Conservation (phyloP, 2,888 invertebrate genomes). For the Kuschelorhynchus macadamiae region DNA sequence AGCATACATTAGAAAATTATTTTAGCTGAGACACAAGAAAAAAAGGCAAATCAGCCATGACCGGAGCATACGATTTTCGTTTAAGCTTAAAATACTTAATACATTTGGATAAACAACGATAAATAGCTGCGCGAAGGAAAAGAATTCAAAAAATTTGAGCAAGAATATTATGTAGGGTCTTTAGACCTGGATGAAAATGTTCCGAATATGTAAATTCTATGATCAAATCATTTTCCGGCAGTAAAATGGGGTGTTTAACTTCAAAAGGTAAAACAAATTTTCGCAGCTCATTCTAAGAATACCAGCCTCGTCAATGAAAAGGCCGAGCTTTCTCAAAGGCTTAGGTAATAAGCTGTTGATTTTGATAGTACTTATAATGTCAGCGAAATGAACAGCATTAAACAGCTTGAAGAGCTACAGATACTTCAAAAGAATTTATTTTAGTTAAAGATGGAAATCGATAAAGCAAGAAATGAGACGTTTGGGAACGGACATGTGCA, state of each 20-base stretch:
- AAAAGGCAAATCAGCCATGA: neutral
- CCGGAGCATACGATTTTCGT: neutral
- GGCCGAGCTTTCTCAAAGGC: conserved; percentile 8
- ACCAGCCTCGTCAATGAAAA: neutral
- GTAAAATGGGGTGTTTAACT: conserved; percentile 12
- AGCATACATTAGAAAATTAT: no score
- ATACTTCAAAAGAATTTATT: neutral
- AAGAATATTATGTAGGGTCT: conserved; percentile 1
- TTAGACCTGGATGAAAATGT: conserved; percentile 3
- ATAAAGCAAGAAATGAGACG: neutral
- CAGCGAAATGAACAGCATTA: neutral
- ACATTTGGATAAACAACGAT: neutral
- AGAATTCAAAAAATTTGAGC: neutral
- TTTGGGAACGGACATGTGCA: neutral
- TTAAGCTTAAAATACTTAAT: neutral
- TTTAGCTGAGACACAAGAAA: no score
- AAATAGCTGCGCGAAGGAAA: neutral
- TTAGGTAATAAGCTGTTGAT: conserved; percentile 7
- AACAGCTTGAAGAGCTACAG: neutral
- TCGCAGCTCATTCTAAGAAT: conserved; percentile 16
- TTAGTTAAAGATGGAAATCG: neutral
- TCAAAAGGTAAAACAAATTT: neutral
- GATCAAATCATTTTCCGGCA: neutral
- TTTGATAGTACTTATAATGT: neutral
- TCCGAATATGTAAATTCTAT: neutral